Evolutionary conservation across 2,113 vertebrate species (phyloP), one percentile per base, ranked within the genome.

Genomic region (Rhinichthys klamathensis): DNA sequence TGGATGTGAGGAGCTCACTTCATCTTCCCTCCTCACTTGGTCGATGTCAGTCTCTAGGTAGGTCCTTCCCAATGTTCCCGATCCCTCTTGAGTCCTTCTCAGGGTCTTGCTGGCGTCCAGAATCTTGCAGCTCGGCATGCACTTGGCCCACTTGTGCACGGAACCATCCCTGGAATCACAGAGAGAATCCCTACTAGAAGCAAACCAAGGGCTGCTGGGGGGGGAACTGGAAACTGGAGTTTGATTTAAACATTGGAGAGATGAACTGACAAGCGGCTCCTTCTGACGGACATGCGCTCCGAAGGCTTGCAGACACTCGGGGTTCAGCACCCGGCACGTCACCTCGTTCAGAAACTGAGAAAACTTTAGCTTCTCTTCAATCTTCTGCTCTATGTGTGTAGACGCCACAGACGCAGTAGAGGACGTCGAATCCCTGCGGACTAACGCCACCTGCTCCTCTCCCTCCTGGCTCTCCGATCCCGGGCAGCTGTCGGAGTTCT

Each of bases 341-440:
- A 98, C 95, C 88, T 98, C 97, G 86, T 99, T 97, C 65, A 98
- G 92, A 93, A 99, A 98, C 86, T 96, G 94, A 23, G 97, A 97
- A 90, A 98, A 99, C 88, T 96, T 96, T 25, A 94, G 93, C 86
- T 95, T 96, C 89, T 95, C 92, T 63, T 96, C 92, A 27, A 91
- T 94, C 80, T 94, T 94, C 32, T 89, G 56, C 35, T 91, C 94
- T 79, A 90, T 63, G 46, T 94, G 90, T 35, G 89, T 65, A 46
- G 92, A 92, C 0, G 92, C 80, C 2, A 89, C 89, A 3, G 90
- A 89, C 27, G 94, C 51, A 7, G 91, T 85, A 0, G 74, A 76
- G 12, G 74, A 76, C 0, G 3, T 88, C 0, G 90, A 94, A 18
- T 89, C 88, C 0, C 89, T 92, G 3, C 0, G 86, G 88, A 10